Evolutionary conservation across 2,888 invertebrate genomes (phyloP).

Genomic region (Saturnia pavonia): DNA sequence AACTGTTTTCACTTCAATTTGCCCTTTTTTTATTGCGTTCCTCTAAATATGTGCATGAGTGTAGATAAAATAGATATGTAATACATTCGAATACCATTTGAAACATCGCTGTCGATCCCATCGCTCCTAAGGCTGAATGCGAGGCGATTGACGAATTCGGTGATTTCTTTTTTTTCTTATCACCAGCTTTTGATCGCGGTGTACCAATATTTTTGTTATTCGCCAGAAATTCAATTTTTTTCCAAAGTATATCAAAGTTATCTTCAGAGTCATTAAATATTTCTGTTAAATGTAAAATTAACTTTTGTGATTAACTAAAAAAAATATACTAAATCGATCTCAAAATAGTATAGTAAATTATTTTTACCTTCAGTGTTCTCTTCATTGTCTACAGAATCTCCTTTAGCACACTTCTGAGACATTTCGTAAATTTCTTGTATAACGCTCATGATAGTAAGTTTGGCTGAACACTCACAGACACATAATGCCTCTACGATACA

Average conservation of each 20-base stretch:
- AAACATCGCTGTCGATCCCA: slow-evolving; percentile 67
- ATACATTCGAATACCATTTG: slow-evolving; percentile 49
- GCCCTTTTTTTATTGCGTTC: no score
- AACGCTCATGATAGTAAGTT: slow-evolving; percentile 44
- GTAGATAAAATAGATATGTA: background rate
- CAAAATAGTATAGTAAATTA: background rate
- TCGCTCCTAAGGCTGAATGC: slow-evolving; percentile 47
- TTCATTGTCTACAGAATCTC: slow-evolving; percentile 36
- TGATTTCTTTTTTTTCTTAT: slow-evolving; percentile 64
- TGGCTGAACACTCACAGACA: slow-evolving; percentile 49
- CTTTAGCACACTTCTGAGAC: slow-evolving; percentile 36
- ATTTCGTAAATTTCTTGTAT: slow-evolving; percentile 59
- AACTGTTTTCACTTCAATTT: no score
- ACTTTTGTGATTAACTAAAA: no score
- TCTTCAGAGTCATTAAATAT: slow-evolving; percentile 49
- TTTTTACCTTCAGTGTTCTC: slow-evolving; percentile 26
- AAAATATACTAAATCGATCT: background rate
- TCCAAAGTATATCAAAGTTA: slow-evolving; percentile 56
- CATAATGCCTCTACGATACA: slow-evolving; percentile 74
- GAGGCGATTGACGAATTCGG: slow-evolving; percentile 52
- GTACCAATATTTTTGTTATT: slow-evolving; percentile 53
- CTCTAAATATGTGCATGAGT: no score
- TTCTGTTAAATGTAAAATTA: slow-evolving; percentile 36
- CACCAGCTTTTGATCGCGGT: slow-evolving; percentile 62
- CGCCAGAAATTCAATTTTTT: slow-evolving; percentile 58